Percentiles rank a stretch among this genome's conserved stretches.
Evolutionary conservation across 1,140 invertebrate genomes (phyloP).

Genomic region (Achroia grisella): DNA sequence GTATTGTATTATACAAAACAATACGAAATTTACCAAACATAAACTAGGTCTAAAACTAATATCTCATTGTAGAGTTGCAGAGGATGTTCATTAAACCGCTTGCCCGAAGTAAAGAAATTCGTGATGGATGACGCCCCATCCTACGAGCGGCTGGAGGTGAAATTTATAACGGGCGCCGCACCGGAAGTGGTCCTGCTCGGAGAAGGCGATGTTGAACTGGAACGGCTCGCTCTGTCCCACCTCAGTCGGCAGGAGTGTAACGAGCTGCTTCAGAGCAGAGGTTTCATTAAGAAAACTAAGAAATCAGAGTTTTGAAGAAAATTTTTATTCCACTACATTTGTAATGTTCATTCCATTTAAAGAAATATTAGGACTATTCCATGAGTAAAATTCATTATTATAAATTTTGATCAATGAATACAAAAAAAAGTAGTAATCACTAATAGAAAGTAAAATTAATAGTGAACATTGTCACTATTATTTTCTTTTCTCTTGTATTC

Average conservation of each 20-base stretch:
- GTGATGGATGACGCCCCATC: conserved; percentile 82
- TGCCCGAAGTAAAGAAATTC: conserved; percentile 84
- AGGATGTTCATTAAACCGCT: conserved; percentile 82
- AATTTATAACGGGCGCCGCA: conserved; percentile 79
- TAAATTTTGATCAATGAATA: too few species aligned
- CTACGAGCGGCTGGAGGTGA: conserved; percentile 77
- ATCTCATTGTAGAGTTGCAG: conserved; percentile 80
- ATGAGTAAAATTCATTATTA: too few species aligned
- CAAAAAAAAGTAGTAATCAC: too few species aligned
- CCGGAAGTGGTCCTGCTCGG: conserved; percentile 81
- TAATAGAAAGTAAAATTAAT: too few species aligned
- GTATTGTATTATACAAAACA: neutral
- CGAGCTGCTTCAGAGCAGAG: conserved; percentile 76
- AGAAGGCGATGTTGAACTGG: conserved; percentile 75
- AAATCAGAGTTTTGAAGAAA: conserved; percentile 43
- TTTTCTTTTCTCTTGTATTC: too few species aligned
- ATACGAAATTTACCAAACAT: too few species aligned
- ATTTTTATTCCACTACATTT: too few species aligned
- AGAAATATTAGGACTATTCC: neutral
- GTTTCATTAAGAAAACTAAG: conserved; percentile 73
- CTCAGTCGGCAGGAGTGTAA: conserved; percentile 81
- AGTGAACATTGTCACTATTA: too few species aligned
- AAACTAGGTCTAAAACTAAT: neutral
- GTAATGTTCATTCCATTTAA: too few species aligned
- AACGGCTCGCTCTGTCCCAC: conserved; percentile 76